These are phyloP conservation scores for Sebastes iracundus DNA, from an alignment of 2,797 vertebrate species.

Conservation along the genomic window DNA sequence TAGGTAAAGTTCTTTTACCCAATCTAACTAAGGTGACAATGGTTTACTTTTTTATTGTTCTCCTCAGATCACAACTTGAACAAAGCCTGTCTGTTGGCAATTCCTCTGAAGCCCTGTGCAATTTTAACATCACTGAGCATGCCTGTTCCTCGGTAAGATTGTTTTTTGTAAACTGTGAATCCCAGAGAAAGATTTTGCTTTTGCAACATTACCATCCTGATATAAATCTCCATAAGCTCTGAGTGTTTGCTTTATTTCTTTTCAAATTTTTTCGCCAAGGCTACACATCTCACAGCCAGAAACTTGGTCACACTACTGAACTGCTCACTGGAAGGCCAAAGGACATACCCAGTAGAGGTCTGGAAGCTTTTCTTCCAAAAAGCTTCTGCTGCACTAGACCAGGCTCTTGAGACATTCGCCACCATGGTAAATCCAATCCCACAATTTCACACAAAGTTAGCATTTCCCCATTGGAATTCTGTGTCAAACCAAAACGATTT, in stretches of 20 bases:
- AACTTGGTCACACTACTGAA: conserved; percentile 38
- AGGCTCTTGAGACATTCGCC: conserved; percentile 38
- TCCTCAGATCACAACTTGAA: no score
- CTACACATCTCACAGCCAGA: conserved; percentile 9
- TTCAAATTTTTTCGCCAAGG: conserved; percentile 1
- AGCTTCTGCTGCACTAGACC: conserved; percentile 19
- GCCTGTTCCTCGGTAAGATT: no score
- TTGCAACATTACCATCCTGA: not conserved
- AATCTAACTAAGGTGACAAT: no score
- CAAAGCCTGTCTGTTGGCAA: no score
- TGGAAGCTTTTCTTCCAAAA: conserved; percentile 56
- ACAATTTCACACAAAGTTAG: not conserved
- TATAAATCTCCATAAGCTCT: not conserved
- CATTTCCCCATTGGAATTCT: not conserved
- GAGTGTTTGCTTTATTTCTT: not conserved
- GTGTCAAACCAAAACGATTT: not conserved
- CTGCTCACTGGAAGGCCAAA: conserved; percentile 36
- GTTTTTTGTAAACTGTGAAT: not conserved
- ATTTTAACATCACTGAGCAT: no score
- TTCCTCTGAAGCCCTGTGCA: no score
- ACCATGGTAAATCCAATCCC: conserved; percentile 34
- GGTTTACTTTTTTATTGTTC: no score
- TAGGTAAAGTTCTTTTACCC: no score
- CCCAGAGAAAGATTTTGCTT: not conserved
- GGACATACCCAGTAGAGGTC: conserved; percentile 15